Base-by-base conservation (phyloP, 1,140 invertebrate species). In the Tetraneura akinire region DNA sequence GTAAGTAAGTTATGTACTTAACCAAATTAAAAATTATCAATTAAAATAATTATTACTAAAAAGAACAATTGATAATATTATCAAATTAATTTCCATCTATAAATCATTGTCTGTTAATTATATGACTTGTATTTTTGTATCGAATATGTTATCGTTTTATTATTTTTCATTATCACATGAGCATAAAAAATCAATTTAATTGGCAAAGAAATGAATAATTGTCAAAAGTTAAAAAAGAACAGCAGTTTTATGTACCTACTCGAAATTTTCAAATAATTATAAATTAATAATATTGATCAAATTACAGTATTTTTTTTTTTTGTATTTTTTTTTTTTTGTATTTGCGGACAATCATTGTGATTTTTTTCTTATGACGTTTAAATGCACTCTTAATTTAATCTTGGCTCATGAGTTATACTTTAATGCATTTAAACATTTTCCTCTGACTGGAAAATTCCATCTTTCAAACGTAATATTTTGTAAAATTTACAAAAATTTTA, bases 301-400 rank as follows among this genome's bases (percentile, higher is more conserved):
- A 70, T 49, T 70, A n/a, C 49, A 14, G 1, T 49, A 18, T 29
- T 51, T 51, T n/a, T 53, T 53, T 71, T 49, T 51, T n/a, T 45
- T 37, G 16, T 64, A n/a, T 32, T 62, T 26, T 68, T 68, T 66
- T 73, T 32, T 53, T 53, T 47, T 55, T 76, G 13, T 76, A 76
- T 42, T 76, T 37, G 42, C 14, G 71, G 71, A 76, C 71, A 76
- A 76, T 76, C 71, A 76, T 23, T 42, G 29, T 76, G 29, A 21
- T 42, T 57, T 45, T 57, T 2, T 21, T 23, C 9, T 42, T 37
- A 23, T 53, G 18, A 53, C 10, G 1, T 23, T 57, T 76, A 42
- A 42, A 55, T 37, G 8, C 29, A 37, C 8, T 37, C 21, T 57
- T 57, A 76, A 26, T 55, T 76, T 57, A 32, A 73, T 47, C 49